Base-by-base conservation (phyloP, 2,888 invertebrate species). In the Anarsia innoxiella region DNA sequence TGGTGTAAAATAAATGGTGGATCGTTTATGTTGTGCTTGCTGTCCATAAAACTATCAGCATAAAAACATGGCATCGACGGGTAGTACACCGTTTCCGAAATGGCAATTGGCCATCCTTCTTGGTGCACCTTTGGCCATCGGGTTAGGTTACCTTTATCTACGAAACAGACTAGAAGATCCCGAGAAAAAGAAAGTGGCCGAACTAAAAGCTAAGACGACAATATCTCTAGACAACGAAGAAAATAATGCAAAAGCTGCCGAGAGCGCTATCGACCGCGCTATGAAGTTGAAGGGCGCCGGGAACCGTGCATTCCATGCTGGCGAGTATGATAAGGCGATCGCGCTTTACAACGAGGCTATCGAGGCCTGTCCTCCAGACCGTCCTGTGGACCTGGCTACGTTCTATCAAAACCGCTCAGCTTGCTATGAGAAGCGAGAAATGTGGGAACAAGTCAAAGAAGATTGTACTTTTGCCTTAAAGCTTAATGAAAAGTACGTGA, bases 391-490 rank as follows among this genome's bases (percentile, higher is more conserved):
- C 51, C 78, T 96, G 37, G 92, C 97, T 0, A 96, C 95, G 10
- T 96, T 95, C 75, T 96, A 96, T 72, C 98, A 98, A 72, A 98
- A 98, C 67, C 90, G 97, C 55, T 98, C 97, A 8, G 98, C 97
- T 10, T 94, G 96, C 28, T 95, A 95, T 72, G 97, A 97, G 72
- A 94, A 96, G 72, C 82, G 96, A 62, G 91, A 92, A 73, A 93
- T 94, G 75, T 94, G 92, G 88, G 89, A 89, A 43, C 88, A 91
- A 47, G 96, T 96, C 0, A 92, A 94, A 59, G 89, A 91, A 45
- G 97, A 97, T 68, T 97, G 97, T 62, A 89, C 92, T 1, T 89
- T 88, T 60, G 96, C 98, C 1, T 85, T 98, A 23, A 89, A 93
- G 59, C 85, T 92, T 15, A 95, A 97, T 72, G 91, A 91, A 25